These are phyloP conservation scores for Saccostrea echinata DNA, from an alignment of 1,140 invertebrate species.

Conservation along the genomic window DNA sequence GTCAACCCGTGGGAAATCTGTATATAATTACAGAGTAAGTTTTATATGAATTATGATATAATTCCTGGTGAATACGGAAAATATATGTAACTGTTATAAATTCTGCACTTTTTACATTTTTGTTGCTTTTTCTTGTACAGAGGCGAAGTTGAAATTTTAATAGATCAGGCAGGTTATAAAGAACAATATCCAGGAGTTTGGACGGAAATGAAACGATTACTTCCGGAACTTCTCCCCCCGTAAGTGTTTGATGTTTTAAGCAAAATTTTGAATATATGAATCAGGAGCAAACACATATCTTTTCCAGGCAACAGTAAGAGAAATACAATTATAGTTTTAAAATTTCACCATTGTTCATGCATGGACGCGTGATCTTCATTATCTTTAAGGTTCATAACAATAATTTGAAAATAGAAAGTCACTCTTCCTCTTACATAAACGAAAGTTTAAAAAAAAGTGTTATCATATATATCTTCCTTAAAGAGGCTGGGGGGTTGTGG, in stretches of 20 bases:
- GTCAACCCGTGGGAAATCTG: slow-evolving; percentile 63
- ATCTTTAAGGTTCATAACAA: no score
- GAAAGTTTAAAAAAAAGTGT: no score
- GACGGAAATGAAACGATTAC: slow-evolving; percentile 64
- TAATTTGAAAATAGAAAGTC: no score
- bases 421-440: no score
- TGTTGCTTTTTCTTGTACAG: slow-evolving; percentile 57
- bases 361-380: no score
- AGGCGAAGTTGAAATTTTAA: slow-evolving; percentile 72
- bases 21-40: slow-evolving; percentile 74
- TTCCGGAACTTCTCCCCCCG: slow-evolving; percentile 64
- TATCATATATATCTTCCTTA: no score
- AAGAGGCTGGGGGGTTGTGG: no score
- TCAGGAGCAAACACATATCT: no score
- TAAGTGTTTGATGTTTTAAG: slow-evolving; percentile 42
- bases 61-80: background rate
- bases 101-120: background rate
- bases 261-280: no score
- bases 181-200: slow-evolving; percentile 61
- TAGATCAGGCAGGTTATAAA: slow-evolving; percentile 67
- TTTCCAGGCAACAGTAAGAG: no score
- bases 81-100: background rate
- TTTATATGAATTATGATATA: background rate
- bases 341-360: no score
- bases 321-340: no score